These are phyloP conservation scores for Pseudomyrmex flavicornis DNA, from an alignment of 1,140 invertebrate genomes.

Conservation along the genomic window DNA sequence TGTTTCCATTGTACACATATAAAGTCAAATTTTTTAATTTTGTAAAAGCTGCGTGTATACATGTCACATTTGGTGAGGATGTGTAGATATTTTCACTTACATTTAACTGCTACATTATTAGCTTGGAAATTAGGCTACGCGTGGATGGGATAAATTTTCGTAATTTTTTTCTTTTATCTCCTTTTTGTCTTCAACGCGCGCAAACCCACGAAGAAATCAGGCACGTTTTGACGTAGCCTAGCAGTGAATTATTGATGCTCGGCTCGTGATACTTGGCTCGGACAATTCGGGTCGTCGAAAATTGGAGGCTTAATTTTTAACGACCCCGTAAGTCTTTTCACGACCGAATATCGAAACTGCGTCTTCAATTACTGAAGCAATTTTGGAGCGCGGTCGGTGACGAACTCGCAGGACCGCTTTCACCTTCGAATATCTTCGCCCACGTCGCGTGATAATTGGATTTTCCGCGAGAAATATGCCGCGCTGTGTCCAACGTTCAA, in stretches of 20 bases:
- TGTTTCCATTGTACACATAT: constrained; percentile 7
- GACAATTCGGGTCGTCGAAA: constrained; percentile 47
- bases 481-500: neutral
- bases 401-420: constrained; percentile 50
- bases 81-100: neutral
- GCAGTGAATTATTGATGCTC: constrained; percentile 40
- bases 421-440: constrained; percentile 55
- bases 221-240: constrained; percentile 8
- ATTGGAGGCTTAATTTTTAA: constrained; percentile 37
- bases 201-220: neutral
- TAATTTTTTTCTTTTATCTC: neutral
- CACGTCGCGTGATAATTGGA: constrained; percentile 31
- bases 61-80: neutral
- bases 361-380: constrained; percentile 40
- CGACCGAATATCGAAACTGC: neutral
- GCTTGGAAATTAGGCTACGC: neutral
- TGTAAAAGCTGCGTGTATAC: too few relatives aligned
- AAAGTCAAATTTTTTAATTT: neutral
- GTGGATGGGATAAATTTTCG: constrained; percentile 9
- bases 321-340: constrained; percentile 25
- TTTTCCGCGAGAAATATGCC: constrained; percentile 24
- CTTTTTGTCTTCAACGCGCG: neutral
- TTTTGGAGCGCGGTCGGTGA: neutral
- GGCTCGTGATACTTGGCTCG: constrained; percentile 1
- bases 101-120: constrained; percentile 19